Evolutionary conservation across 2,797 vertebrate genomes (phyloP).

Genomic region (Gymnopithys bicolor): DNA sequence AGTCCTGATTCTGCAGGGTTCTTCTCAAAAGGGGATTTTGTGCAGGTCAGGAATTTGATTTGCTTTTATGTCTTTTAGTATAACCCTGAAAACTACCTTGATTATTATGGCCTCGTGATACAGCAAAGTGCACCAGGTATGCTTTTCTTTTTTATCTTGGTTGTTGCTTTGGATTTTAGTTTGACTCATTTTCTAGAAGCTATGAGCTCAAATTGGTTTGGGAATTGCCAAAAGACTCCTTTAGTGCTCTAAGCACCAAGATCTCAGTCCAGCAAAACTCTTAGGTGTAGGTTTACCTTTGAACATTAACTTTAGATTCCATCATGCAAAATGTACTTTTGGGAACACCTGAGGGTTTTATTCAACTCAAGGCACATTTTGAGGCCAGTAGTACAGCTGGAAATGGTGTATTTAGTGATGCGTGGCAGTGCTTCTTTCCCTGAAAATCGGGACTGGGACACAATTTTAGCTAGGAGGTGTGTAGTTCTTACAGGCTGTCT

Average conservation of each 20-base stretch:
- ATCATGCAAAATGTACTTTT: background rate
- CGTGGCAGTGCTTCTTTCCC: background rate
- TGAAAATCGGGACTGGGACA: background rate
- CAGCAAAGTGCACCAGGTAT: background rate
- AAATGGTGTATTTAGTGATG: background rate
- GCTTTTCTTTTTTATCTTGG: background rate
- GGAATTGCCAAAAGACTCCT: background rate
- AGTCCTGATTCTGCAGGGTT: background rate
- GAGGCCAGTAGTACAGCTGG: background rate
- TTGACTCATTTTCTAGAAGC: background rate
- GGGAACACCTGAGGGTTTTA: background rate
- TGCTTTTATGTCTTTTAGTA: background rate
- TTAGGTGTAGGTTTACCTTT: background rate
- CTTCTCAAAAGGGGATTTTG: background rate
- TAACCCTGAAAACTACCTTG: background rate
- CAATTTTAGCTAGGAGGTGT: background rate
- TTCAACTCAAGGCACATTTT: background rate
- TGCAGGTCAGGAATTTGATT: background rate
- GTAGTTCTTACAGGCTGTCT: background rate
- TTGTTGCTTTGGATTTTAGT: background rate
- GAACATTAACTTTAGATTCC: background rate
- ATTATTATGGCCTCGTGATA: background rate
- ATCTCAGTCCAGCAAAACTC: background rate
- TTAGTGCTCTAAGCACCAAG: background rate
- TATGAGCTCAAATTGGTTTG: background rate